Conservation (phyloP, 2,113 vertebrate species). For the Mionectes macconnelli region DNA sequence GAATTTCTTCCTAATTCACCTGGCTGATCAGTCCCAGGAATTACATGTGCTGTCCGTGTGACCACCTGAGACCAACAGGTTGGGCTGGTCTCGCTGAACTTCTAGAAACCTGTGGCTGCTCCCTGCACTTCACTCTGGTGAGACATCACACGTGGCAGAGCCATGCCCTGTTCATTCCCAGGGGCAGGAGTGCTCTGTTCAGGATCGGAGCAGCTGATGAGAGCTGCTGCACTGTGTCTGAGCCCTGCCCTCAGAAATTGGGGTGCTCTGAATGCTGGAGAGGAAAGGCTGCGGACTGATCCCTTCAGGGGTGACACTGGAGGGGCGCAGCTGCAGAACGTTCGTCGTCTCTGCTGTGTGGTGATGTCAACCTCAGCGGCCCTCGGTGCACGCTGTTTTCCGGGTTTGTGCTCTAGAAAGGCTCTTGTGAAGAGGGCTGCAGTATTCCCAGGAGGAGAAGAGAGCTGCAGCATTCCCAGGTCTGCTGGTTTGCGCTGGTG, state of each 20-base stretch:
- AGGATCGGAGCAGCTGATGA: background rate
- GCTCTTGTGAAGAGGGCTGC: rapidly evolving
- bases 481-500: rapidly evolving
- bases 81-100: background rate
- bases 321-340: rapidly evolving
- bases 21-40: background rate
- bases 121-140: rapidly evolving
- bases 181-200: background rate
- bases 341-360: rapidly evolving
- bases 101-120: background rate
- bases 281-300: rapidly evolving
- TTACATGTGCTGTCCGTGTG: rapidly evolving
- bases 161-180: background rate
- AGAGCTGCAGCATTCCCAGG: rapidly evolving
- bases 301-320: rapidly evolving
- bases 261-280: background rate
- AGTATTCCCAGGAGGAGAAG: too few species aligned
- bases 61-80: background rate
- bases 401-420: background rate
- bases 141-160: rapidly evolving
- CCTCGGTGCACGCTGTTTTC: rapidly evolving
- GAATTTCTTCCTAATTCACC: background rate
- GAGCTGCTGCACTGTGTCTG: rapidly evolving
- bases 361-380: rapidly evolving
- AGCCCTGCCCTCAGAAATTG: rapidly evolving